phyloP scores from a whole-genome alignment of 2,888 invertebrate species.

The Drosophila meridionalis region DNA sequence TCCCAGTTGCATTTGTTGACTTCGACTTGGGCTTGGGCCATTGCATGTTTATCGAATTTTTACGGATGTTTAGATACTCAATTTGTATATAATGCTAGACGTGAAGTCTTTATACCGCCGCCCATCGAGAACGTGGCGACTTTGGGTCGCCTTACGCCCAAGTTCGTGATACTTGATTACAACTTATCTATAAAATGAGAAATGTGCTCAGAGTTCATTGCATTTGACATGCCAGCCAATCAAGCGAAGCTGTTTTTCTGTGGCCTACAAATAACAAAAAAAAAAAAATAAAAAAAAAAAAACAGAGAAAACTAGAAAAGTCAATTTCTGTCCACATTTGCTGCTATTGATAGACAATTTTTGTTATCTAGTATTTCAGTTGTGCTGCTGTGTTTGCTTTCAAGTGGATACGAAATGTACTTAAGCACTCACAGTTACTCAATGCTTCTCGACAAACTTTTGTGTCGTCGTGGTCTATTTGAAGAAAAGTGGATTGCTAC shows the following conservation, averaged over 20 bases:
- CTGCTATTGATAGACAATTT: conserved; percentile 58
- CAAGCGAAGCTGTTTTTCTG: conserved; percentile 56
- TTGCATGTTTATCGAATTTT: conserved; percentile 63
- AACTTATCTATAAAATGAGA: conserved; percentile 69
- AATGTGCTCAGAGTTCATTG: conserved; percentile 65
- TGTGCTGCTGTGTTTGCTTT: conserved; percentile 20
- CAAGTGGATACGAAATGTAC: conserved; percentile 37
- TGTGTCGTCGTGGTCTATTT: conserved; percentile 10
- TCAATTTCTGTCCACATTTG: conserved; percentile 54
- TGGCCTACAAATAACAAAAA: conserved; percentile 63
- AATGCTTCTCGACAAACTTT: conserved; percentile 27
- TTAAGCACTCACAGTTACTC: conserved; percentile 34
- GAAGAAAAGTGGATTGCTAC: conserved; percentile 1
- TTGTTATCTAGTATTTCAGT: conserved; percentile 48
- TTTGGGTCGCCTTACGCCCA: conserved; percentile 26
- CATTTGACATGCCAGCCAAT: conserved; percentile 76
- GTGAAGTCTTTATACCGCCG: conserved; percentile 27
- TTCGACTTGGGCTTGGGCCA: conserved; percentile 13
- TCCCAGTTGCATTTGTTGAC: conserved; percentile 29
- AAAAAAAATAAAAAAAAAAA: background rate
- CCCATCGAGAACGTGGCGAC: conserved; percentile 26
- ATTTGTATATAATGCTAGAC: conserved; percentile 72
- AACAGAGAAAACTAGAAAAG: conserved; percentile 48
- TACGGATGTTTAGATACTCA: conserved; percentile 77
- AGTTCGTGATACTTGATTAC: conserved; percentile 78